Evolutionary conservation across 2,113 vertebrate species (phyloP), one percentile per base, ranked within the genome.

Genomic region (Vimba vimba): DNA sequence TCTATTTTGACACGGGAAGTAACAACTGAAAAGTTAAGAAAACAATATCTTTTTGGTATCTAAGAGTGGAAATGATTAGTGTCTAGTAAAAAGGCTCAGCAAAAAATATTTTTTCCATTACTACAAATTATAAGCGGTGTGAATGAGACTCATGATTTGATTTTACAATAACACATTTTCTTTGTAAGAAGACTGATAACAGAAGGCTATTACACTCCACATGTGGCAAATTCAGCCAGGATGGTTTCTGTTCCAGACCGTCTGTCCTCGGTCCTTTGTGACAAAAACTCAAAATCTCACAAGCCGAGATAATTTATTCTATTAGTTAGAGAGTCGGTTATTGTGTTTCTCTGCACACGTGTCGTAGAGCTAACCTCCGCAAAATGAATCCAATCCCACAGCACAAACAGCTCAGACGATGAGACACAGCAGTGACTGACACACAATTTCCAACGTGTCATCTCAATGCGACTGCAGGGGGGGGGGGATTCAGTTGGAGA

Each of bases 361-460:
- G 74, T 64, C 30, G 77, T 74, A 59, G 15, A 15, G 7, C 57
- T 64, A 80, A 45, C 64, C 57, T 47, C 80, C 1, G 6, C 75
- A 78, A 64, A 85, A 87, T 33, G 15, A 59, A 86, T 89, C 76
- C 30, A 79, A 66, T 71, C 47, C 77, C 66, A 45, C 52, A 39
- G 52, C 50, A 36, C 57, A 77, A 39, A 64, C 83, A 79, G 36
- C 43, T 33, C 74, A 77, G 87, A 36, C 57, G 25, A 76, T 71
- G 45, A 82, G 82, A 55, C 55, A 76, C 75, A 85, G 64, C 15
- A 8, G 15, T 60, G 85, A 69, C 77, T 86, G 87, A 52, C 85
- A 90, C 43, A 19, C 83, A 62, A 86, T 87, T 90, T 86, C 36
- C 69, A 73, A 25, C 17, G 19, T 90, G 87, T 86, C 86, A 86